Evolutionary conservation across 2,113 vertebrate genomes (phyloP).

Genomic region (Oryzias melastigma): DNA sequence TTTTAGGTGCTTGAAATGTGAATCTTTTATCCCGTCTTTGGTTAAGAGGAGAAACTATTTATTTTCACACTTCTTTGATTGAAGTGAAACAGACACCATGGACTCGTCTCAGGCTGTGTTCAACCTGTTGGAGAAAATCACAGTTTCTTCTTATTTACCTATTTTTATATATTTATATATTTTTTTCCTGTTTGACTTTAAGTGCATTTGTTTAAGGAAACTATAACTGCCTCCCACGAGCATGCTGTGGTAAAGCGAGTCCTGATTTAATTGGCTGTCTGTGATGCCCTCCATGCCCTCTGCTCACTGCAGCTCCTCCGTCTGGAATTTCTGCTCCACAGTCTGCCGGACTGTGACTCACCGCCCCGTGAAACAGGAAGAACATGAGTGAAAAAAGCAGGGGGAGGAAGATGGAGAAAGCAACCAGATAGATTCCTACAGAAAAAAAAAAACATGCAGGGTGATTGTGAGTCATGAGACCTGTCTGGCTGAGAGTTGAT

Average conservation of each 20-base stretch:
- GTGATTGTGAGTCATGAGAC: constrained; percentile 47
- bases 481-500: constrained; percentile 50
- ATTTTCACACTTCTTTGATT: too few relatives aligned
- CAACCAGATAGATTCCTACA: constrained; percentile 13
- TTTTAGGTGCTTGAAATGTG: too few relatives aligned
- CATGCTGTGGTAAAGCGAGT: constrained; percentile 29
- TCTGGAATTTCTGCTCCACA: constrained; percentile 45
- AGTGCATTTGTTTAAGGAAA: constrained; percentile 16
- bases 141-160: too few relatives aligned
- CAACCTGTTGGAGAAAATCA: too few relatives aligned
- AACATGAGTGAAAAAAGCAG: constrained; percentile 26
- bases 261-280: constrained; percentile 35
- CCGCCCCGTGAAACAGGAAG: constrained; percentile 25
- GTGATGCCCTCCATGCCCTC: constrained; percentile 21
- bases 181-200: background rate
- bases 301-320: constrained; percentile 37
- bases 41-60: too few relatives aligned
- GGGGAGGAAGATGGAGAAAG: constrained; percentile 24
- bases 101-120: too few relatives aligned
- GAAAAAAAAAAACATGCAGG: background rate
- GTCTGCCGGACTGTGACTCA: constrained; percentile 53
- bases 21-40: too few relatives aligned
- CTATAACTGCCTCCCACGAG: constrained; percentile 9
- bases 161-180: constrained; percentile 1
- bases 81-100: too few relatives aligned